Evolutionary conservation across 2,113 vertebrate genomes (phyloP).

Genomic region (Pelmatolapia mariae): DNA sequence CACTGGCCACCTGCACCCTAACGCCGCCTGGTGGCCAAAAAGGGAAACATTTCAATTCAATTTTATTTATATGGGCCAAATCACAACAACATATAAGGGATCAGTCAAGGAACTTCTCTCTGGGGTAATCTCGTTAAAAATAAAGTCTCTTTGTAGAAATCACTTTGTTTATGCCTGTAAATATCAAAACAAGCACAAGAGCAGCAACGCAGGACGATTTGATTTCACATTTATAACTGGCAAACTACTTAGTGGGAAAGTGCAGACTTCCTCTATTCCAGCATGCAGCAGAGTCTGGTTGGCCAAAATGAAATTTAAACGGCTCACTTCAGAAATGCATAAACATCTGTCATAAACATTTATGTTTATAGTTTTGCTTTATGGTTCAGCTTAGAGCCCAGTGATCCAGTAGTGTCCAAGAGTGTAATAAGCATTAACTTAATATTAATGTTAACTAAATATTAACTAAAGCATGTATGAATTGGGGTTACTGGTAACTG

Average conservation of each 20-base stretch:
- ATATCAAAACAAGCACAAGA: background rate
- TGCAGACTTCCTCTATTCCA: background rate
- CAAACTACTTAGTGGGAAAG: background rate
- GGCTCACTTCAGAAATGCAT: background rate
- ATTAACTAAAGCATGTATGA: background rate
- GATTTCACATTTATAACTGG: background rate
- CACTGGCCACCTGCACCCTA: background rate
- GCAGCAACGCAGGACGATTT: background rate
- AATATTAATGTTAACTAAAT: background rate
- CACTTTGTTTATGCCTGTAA: background rate
- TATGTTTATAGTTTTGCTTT: background rate
- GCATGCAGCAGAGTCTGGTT: background rate
- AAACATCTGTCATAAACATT: background rate
- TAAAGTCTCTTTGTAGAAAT: background rate
- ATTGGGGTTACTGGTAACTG: background rate
- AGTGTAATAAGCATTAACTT: background rate
- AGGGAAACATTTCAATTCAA: background rate
- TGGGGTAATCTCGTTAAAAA: background rate
- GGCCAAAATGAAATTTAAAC: background rate
- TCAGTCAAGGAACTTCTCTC: background rate
- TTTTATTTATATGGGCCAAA: background rate
- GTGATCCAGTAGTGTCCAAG: background rate
- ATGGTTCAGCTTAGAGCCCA: background rate
- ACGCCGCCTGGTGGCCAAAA: constrained; percentile 23
- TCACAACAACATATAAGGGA: background rate